phyloP scores from a whole-genome alignment of 2,797 vertebrate species.

The Cyclopterus lumpus region DNA sequence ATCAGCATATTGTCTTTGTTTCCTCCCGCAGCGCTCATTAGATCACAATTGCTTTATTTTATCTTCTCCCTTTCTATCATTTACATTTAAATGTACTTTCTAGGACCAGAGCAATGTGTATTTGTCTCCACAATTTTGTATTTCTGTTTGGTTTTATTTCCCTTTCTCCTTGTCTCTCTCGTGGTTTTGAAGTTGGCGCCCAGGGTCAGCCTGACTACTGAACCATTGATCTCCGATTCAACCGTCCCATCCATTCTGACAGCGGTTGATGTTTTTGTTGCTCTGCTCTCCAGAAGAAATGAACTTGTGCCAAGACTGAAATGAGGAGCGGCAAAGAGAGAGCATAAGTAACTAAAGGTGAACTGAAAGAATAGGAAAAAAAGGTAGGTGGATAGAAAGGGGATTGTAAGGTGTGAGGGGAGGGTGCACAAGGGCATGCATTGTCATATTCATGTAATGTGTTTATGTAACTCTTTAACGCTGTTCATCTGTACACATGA shows the following conservation, averaged over 20 bases:
- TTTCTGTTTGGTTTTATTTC: slow-evolving; percentile 8
- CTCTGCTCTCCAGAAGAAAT: slow-evolving; percentile 37
- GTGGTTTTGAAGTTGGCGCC: slow-evolving; percentile 36
- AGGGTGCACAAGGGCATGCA: slow-evolving; percentile 9
- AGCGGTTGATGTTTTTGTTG: slow-evolving; percentile 50
- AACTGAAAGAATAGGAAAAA: slow-evolving; percentile 22
- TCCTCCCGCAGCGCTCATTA: slow-evolving; percentile 53
- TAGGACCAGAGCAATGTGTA: neutral
- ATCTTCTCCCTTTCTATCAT: slow-evolving; percentile 10
- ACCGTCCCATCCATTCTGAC: slow-evolving; percentile 44
- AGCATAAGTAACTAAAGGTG: slow-evolving; percentile 33
- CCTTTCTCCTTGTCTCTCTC: slow-evolving; percentile 23
- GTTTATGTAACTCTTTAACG: too few species aligned
- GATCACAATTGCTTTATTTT: slow-evolving; percentile 15
- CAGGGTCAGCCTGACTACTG: slow-evolving; percentile 26
- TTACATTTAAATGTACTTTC: slow-evolving; percentile 15
- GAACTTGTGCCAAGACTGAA: slow-evolving; percentile 34
- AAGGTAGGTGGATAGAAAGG: slow-evolving; percentile 1
- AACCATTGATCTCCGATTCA: slow-evolving; percentile 55
- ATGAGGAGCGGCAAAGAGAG: slow-evolving; percentile 18
- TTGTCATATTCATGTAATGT: too few species aligned
- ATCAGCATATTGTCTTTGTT: slow-evolving; percentile 44
- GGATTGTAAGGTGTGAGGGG: neutral
- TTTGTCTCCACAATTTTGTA: neutral
- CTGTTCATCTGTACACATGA: too few species aligned